Percentiles rank a stretch among this genome's conserved stretches.
These are phyloP conservation scores for Podiceps cristatus DNA, from an alignment of 2,113 vertebrate species.

Conservation along the genomic window DNA sequence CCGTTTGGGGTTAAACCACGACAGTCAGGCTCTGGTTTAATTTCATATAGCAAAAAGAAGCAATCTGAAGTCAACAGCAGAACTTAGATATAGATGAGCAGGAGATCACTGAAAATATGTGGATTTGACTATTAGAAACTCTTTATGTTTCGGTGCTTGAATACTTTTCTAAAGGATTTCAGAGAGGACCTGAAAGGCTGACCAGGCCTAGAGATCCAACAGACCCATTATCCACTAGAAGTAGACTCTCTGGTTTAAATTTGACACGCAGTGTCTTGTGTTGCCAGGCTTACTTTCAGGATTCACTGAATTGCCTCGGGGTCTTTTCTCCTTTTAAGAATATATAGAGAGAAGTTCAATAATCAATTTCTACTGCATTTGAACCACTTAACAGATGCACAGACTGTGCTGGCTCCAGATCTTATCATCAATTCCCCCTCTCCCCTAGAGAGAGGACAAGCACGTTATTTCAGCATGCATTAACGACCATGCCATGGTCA, in stretches of 20 bases:
- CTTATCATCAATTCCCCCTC: slow-evolving; percentile 57
- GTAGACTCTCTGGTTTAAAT: not conserved
- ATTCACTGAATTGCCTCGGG: not conserved
- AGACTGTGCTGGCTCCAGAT: slow-evolving; percentile 67
- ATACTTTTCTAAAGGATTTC: not conserved
- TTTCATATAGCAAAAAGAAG: not conserved
- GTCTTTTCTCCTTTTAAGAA: slow-evolving; percentile 22
- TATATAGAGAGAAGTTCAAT: not conserved
- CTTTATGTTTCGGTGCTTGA: not conserved
- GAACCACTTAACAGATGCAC: slow-evolving; percentile 14
- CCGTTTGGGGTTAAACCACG: too few species aligned
- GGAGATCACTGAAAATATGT: not conserved
- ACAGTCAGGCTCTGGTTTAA: not conserved
- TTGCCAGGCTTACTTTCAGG: not conserved
- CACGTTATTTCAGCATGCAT: slow-evolving; percentile 40
- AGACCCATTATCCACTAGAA: not conserved
- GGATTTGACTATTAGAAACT: not conserved
- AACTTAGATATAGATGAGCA: not conserved
- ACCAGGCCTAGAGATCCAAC: not conserved
- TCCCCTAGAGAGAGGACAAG: slow-evolving; percentile 39
- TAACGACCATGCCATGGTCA: slow-evolving; percentile 13
- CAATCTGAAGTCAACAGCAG: not conserved
- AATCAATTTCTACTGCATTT: slow-evolving; percentile 53
- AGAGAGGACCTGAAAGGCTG: not conserved
- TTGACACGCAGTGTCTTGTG: not conserved